A percentile compares a stretch with the other conserved stretches of the same genome.
Evolutionary conservation across 2,113 vertebrate species (phyloP).

Genomic region (Gymnarchus niloticus): DNA sequence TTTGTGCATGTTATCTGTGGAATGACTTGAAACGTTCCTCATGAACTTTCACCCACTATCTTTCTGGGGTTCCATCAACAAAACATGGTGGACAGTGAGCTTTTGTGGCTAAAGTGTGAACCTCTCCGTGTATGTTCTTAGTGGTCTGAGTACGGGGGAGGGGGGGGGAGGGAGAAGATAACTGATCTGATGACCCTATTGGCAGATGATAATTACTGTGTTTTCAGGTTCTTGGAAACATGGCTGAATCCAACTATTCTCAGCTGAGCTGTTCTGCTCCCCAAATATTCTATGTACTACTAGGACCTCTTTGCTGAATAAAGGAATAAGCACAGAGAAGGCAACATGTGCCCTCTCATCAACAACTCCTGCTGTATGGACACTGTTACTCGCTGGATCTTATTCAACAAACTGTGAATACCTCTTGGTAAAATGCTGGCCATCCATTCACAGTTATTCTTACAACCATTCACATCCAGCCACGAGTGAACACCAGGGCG

Average conservation of each 20-base stretch:
- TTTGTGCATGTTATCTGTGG: not conserved
- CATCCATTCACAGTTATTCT: no score
- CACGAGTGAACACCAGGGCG: no score
- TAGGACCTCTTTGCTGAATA: not conserved
- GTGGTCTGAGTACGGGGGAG: not conserved
- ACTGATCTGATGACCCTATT: not conserved
- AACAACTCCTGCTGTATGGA: no score
- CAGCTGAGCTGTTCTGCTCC: not conserved
- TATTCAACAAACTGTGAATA: no score
- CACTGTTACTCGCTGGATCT: no score
- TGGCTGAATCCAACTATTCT: not conserved
- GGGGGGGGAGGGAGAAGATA: not conserved
- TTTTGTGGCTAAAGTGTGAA: not conserved
- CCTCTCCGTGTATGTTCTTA: not conserved
- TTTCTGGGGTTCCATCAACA: not conserved
- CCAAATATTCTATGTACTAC: not conserved
- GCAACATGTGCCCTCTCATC: no score
- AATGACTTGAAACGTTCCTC: not conserved
- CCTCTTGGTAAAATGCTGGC: no score
- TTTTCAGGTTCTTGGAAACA: not conserved
- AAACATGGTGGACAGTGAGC: not conserved
- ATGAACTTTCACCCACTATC: not conserved
- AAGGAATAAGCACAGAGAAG: no score
- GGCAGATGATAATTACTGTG: not conserved
- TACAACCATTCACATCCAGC: no score